Conservation (phyloP, 2,113 vertebrate species). For the Sceloporus tristichus region DNA sequence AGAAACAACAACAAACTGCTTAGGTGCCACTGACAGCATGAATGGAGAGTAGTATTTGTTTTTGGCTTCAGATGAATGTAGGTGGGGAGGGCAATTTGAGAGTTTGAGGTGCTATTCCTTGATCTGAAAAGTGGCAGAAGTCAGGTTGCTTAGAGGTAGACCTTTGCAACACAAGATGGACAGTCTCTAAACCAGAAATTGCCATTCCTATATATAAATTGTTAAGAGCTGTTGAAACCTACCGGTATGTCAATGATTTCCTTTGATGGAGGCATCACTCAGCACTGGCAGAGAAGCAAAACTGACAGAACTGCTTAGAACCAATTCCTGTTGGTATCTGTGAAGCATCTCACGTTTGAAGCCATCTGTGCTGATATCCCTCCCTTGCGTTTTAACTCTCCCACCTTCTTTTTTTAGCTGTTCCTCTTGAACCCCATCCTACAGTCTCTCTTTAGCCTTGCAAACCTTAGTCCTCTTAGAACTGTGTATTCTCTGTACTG, state of each 20-base stretch:
- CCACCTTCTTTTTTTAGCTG: background rate
- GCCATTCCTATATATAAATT: background rate
- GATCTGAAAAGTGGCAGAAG: background rate
- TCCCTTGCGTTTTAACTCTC: too few species aligned
- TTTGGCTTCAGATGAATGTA: background rate
- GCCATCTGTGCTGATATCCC: background rate
- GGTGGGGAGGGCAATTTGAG: background rate
- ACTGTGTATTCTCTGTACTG: background rate
- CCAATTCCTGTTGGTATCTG: background rate
- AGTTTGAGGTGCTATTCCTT: background rate
- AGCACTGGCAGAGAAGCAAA: background rate
- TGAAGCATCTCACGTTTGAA: background rate
- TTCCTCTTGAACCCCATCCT: background rate
- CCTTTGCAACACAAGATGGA: background rate
- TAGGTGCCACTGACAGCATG: background rate
- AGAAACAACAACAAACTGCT: background rate
- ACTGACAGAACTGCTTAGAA: background rate
- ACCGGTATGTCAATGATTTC: too few species aligned
- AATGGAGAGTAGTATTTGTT: background rate
- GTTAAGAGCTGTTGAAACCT: background rate
- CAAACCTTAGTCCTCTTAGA: background rate
- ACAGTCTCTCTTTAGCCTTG: background rate
- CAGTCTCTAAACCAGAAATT: background rate
- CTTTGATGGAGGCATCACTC: background rate
- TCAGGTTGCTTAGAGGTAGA: background rate